Evolutionary conservation across 2,888 invertebrate species (phyloP).

Genomic region (Lypha dubia): DNA sequence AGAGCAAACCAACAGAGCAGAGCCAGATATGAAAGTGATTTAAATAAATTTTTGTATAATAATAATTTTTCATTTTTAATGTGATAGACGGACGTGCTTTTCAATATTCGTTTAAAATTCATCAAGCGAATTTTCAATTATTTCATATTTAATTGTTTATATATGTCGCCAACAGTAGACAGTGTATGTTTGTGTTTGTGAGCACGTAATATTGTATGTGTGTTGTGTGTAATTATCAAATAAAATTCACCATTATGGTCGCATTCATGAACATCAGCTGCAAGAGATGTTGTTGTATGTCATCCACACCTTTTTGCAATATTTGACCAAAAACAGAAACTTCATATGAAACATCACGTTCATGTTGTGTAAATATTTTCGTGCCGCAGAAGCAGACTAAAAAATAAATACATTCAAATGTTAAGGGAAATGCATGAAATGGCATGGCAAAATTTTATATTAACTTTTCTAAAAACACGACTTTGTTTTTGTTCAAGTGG

Average conservation of each 20-base stretch:
- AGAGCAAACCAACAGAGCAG: neutral
- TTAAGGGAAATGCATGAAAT: neutral
- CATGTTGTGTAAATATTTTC: neutral
- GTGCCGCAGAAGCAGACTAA: neutral
- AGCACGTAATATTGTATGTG: too few species aligned
- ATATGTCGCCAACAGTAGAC: neutral
- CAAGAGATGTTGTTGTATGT: neutral
- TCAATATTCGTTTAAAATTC: conserved; percentile 20
- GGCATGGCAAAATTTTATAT: neutral
- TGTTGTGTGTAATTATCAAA: conserved; percentile 15
- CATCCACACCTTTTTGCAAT: neutral
- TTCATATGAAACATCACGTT: conserved; percentile 31
- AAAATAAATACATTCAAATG: neutral
- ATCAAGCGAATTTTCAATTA: conserved; percentile 36
- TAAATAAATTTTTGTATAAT: conserved; percentile 8
- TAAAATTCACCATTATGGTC: neutral
- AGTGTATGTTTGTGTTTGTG: neutral
- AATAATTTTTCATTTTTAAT: conserved; percentile 29
- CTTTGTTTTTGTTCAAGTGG: too few species aligned
- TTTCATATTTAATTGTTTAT: conserved; percentile 28
- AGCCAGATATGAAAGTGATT: conserved; percentile 2
- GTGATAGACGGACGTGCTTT: conserved; percentile 13
- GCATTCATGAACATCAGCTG: conserved; percentile 14
- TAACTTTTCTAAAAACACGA: too few species aligned
- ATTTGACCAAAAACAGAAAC: conserved; percentile 25